Percentiles rank a stretch among this genome's conserved stretches.
phyloP scores from a whole-genome alignment of 2,797 vertebrate species.

The Pseudomugil tenellus region DNA sequence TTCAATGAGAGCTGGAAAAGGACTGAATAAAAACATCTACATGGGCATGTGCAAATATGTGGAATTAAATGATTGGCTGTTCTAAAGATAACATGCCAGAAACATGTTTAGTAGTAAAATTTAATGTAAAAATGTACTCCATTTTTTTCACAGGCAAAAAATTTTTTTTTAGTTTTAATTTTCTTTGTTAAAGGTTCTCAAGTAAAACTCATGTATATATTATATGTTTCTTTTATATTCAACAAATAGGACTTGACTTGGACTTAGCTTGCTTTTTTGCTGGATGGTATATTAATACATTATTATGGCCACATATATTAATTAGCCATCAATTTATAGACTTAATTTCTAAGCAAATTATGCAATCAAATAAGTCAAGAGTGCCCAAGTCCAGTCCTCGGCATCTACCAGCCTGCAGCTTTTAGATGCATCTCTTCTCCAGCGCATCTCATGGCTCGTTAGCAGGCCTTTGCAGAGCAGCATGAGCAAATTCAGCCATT shows the following conservation, averaged over 20 bases:
- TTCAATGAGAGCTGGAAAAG: slow-evolving; percentile 46
- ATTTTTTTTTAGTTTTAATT: no score
- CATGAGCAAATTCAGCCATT: no score
- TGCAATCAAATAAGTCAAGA: not conserved
- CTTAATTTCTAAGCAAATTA: not conserved
- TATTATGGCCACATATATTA: not conserved
- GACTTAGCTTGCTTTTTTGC: not conserved
- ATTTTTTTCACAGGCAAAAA: no score
- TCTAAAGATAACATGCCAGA: not conserved
- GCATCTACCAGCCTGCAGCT: no score
- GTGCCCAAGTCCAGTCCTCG: no score
- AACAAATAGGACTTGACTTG: not conserved
- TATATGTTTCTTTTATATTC: no score
- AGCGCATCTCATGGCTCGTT: no score
- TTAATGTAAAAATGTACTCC: no score
- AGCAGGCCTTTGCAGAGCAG: no score
- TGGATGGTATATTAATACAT: not conserved
- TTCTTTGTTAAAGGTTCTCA: not conserved
- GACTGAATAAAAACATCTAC: slow-evolving; percentile 58
- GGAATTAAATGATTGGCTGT: slow-evolving; percentile 17
- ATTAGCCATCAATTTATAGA: not conserved
- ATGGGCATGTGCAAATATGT: slow-evolving; percentile 30
- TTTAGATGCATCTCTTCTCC: no score
- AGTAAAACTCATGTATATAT: not conserved
- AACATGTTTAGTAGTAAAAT: not conserved